A percentile compares a stretch with the other conserved stretches of the same genome.
These are phyloP conservation scores for Babyrousa celebensis DNA, from an alignment of 2,797 vertebrate species.

Conservation along the genomic window DNA sequence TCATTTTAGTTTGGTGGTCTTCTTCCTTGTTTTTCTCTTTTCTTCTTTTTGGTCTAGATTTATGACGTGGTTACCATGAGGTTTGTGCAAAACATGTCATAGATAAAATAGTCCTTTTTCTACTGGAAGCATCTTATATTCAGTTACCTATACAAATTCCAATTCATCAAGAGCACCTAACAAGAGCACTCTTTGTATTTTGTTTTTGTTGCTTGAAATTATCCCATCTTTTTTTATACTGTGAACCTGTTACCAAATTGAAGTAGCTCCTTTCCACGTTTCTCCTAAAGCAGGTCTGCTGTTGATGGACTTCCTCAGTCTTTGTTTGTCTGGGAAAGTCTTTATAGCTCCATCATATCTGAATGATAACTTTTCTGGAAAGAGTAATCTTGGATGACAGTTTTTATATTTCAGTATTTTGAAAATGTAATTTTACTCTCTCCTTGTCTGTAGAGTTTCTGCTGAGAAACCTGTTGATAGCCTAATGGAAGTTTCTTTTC, in stretches of 20 bases:
- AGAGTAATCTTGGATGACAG: no score
- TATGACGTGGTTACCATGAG: neutral
- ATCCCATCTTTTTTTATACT: neutral
- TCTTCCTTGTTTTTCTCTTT: neutral
- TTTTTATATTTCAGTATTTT: neutral
- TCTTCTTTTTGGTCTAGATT: neutral
- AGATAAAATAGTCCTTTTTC: neutral
- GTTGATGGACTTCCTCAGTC: neutral
- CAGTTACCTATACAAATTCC: neutral
- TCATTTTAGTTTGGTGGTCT: neutral
- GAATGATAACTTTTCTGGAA: neutral
- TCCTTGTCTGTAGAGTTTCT: neutral
- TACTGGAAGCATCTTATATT: neutral
- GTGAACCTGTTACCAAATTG: neutral
- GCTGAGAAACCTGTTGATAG: neutral
- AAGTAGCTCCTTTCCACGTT: neutral
- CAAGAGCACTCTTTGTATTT: neutral
- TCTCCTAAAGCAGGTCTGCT: neutral
- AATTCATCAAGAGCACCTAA: no score
- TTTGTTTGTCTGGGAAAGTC: neutral
- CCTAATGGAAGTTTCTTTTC: neutral
- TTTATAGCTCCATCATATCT: neutral
- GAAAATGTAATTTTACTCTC: neutral
- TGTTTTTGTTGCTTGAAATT: neutral
- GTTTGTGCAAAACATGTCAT: neutral